Conservation (phyloP, 2,888 invertebrate genomes). For the Leptinotarsa rubiginosa region DNA sequence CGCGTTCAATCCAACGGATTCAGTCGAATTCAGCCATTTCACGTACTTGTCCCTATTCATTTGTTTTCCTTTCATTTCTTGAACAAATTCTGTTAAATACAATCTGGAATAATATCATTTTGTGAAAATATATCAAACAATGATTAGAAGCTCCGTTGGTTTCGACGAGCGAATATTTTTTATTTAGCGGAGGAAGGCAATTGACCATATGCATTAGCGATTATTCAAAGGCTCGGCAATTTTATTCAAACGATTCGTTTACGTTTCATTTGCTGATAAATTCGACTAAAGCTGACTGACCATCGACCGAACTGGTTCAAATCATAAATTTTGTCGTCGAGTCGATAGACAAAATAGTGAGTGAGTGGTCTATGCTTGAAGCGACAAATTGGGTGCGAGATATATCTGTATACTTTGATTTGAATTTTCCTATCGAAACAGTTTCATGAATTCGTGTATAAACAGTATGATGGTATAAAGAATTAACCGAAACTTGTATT, state of each 20-base stretch:
- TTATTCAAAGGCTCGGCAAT: conserved; percentile 39
- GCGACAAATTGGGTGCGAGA: neutral
- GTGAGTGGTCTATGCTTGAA: conserved; percentile 12
- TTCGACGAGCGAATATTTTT: conserved; percentile 27
- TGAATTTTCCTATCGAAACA: too few species aligned
- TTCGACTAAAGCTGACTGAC: conserved; percentile 43
- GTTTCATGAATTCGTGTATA: too few species aligned
- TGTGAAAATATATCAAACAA: neutral
- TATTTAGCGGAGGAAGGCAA: conserved; percentile 35
- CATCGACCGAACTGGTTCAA: conserved; percentile 44
- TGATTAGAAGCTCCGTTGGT: neutral
- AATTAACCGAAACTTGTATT: too few species aligned
- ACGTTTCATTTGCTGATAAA: conserved; percentile 53
- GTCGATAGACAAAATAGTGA: conserved; percentile 17
- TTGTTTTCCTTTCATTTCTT: too few species aligned
- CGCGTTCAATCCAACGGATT: too few species aligned
- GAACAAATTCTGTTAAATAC: neutral
- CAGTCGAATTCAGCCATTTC: too few species aligned
- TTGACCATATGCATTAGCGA: conserved; percentile 40
- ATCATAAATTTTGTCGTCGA: conserved; percentile 43
- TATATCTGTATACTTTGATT: neutral
- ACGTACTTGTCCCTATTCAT: too few species aligned
- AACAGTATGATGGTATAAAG: too few species aligned
- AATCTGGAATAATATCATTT: neutral
- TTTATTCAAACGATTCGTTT: conserved; percentile 52